Conservation (phyloP, 2,888 invertebrate genomes). For the Agonopterix arenella region DNA sequence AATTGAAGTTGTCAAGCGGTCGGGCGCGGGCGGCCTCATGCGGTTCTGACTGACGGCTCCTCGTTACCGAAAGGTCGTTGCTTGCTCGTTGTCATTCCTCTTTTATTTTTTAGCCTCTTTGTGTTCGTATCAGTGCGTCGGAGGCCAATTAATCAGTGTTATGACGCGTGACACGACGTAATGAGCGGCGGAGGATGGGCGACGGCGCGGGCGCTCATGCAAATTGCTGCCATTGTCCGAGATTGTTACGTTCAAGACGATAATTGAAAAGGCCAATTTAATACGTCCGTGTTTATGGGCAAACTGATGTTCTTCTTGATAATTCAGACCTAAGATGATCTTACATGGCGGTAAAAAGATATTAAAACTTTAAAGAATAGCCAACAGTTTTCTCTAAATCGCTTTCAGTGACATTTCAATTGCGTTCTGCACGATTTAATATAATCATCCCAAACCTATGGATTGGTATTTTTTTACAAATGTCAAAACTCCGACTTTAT, state of each 20-base stretch:
- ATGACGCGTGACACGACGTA: constrained; percentile 64
- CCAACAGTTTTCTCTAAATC: no score
- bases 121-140: constrained; percentile 36
- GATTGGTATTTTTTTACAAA: no score
- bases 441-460: no score
- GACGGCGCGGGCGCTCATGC: constrained; percentile 18
- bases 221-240: constrained; percentile 21
- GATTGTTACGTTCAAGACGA: constrained; percentile 5
- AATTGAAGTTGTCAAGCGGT: constrained; percentile 56
- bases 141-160: constrained; percentile 67
- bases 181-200: constrained; percentile 37
- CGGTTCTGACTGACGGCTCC: constrained; percentile 49
- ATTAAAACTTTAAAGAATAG: no score
- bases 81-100: constrained; percentile 36
- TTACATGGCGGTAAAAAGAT: no score
- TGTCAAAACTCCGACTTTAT: background rate
- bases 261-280: constrained; percentile 11
- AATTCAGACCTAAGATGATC: no score
- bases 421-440: no score
- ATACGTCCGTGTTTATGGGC: background rate
- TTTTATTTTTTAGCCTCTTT: constrained; percentile 28
- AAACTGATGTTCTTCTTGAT: no score
- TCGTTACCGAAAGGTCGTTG: constrained; percentile 68
- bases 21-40: constrained; percentile 2
- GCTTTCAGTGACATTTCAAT: no score